Percentiles rank a stretch among this genome's conserved stretches.
These are phyloP conservation scores for Leptopilina myrica DNA, from an alignment of 2,888 invertebrate species.

Conservation along the genomic window DNA sequence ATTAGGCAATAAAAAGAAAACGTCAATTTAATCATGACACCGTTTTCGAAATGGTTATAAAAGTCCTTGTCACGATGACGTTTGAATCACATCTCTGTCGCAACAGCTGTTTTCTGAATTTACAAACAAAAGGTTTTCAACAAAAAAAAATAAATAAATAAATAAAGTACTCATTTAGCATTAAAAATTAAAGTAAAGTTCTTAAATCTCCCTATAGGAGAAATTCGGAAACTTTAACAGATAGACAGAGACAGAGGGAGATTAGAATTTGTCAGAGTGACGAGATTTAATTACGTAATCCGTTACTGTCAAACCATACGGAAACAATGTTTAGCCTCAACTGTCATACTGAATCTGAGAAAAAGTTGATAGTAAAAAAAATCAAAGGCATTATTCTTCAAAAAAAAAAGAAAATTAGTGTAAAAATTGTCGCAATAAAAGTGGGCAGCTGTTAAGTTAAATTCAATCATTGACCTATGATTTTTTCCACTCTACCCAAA, in stretches of 20 bases:
- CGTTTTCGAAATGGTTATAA: conserved; percentile 19
- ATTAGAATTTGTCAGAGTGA: conserved; percentile 58
- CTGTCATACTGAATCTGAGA: neutral
- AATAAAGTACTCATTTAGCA: neutral
- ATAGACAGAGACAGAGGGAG: conserved; percentile 25
- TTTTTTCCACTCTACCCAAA: too few relatives aligned
- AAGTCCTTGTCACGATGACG: conserved; percentile 37
- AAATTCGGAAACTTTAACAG: neutral
- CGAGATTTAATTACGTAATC: conserved; percentile 67
- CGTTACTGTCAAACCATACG: conserved; percentile 69
- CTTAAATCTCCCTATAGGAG: neutral
- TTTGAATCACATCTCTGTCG: conserved; percentile 37
- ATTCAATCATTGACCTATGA: too few relatives aligned
- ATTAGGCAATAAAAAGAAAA: conserved; percentile 2
- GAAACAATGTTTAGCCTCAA: conserved; percentile 45
- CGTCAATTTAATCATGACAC: conserved; percentile 17
- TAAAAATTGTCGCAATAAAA: conserved; percentile 50
- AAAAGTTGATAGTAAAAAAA: neutral
- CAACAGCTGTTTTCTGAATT: conserved; percentile 42
- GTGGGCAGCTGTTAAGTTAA: conserved; percentile 49
- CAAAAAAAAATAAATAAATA: too few relatives aligned
- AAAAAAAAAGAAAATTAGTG: neutral
- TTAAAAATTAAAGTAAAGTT: neutral
- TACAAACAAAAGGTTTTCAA: neutral
- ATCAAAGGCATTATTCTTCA: neutral